Base-by-base conservation (phyloP, 1,140 invertebrate species). In the Atta colombica region DNA sequence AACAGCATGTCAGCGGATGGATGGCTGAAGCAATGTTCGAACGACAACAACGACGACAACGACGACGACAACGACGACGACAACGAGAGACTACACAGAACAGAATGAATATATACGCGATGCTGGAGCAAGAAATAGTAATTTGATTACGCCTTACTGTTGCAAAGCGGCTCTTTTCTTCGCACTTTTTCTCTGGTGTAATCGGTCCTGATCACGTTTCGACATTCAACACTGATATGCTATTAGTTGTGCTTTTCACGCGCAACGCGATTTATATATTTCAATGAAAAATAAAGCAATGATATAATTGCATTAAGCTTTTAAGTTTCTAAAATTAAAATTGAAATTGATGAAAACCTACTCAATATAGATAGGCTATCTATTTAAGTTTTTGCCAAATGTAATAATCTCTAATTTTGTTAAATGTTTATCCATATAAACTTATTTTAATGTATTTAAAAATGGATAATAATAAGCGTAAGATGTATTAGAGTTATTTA, bases 41-140 rank as follows among this genome's bases (percentile, higher is more conserved):
- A 71, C 66, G 21, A 81, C 77, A 69, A 78, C 39, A 28, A 77
- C 45, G 18, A 65, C 60, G 16, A 61, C 35, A 60, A 25, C 25
- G 72, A 75, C 31, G 14, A 39, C 8, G 72, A 77, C 74, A 60
- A 25, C 25, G 72, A 75, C 31, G 14, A 39, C 8, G 72, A 77
- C 74, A 60, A 25, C 39, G 61, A 80, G 61, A 80, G 14, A 55
- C 49, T n/a, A 21, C 18, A n/a, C 61, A 18, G n/a, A 80, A 39
- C 66, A 28, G 66, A 28, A 60, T 58, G 16, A 53, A 68, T 71
- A 81, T 58, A 58, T 69, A 25, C 8, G 35, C 31, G 18, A 28
- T 66, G n/a, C 18, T 66, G 16, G 18, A n/a, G 65, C 35, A 35
- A 51, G 53, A 85, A 78, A 85, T 85, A 74, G 49, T 85, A 80